phyloP scores from a whole-genome alignment of 2,888 invertebrate genomes.

The Anthrax anthrax region DNA sequence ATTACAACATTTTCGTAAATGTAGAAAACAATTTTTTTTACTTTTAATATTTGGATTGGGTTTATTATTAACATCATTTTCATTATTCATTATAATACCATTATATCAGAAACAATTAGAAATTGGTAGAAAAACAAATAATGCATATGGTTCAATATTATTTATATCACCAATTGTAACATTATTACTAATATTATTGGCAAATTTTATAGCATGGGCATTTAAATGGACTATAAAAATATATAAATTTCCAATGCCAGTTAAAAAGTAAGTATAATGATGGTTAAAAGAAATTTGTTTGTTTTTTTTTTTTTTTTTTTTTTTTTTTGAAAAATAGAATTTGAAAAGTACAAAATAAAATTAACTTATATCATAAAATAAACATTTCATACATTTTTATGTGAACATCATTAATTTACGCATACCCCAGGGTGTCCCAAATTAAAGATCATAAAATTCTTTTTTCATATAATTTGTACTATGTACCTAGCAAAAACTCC shows the following conservation, averaged over 20 bases:
- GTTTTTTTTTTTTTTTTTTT: no score
- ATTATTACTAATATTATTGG: slow-evolving; percentile 13
- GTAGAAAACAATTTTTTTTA: slow-evolving; percentile 11
- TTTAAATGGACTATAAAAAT: slow-evolving; percentile 18
- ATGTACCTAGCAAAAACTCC: no score
- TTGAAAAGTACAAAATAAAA: no score
- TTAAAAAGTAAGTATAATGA: slow-evolving; percentile 15
- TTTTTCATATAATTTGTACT: no score
- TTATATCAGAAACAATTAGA: slow-evolving; percentile 29
- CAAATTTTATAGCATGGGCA: slow-evolving; percentile 13
- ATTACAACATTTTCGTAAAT: slow-evolving; percentile 12
- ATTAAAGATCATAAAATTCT: no score
- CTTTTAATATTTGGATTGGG: slow-evolving; percentile 35
- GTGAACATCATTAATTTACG: no score
- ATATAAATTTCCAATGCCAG: slow-evolving; percentile 17
- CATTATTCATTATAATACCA: slow-evolving; percentile 38
- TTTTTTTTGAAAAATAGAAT: no score
- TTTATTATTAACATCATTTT: slow-evolving; percentile 35
- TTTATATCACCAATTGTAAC: slow-evolving; percentile 17
- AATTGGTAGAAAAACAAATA: slow-evolving; percentile 14
- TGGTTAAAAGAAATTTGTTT: no score
- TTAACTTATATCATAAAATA: no score
- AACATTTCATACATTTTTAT: no score
- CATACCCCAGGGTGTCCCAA: no score
- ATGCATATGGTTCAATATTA: slow-evolving; percentile 17